Evolutionary conservation across 2,113 vertebrate species (phyloP), one percentile per base, ranked within the genome.

Genomic region (Paramisgurnus dabryanus): DNA sequence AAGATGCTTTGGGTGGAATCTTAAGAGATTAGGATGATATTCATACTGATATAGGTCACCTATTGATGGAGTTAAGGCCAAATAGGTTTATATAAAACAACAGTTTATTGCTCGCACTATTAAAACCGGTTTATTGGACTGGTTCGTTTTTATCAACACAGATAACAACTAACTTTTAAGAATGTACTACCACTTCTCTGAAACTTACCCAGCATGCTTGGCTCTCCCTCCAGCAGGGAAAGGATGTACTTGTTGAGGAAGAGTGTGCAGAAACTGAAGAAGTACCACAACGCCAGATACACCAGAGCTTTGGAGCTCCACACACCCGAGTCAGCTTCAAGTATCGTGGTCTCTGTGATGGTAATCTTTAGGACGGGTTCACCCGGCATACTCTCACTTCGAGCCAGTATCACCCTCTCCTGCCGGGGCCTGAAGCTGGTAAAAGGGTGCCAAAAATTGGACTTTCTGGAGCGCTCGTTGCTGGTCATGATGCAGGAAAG

Each of bases 201-300:
- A 2, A 7, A 66, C 85, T 91, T 93, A 98, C 97, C 97, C 63
- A 99, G 89, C 94, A 95, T 95, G 91, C 96, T 95, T 7, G 98
- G 98, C 83, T 98, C 97, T 58, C 96, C 96, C 77, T 97, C 95
- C 87, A 99, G 89, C 83, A 99, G 90, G 0, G 97, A 95, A 66
- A 99, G 89, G 72, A 99, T 98, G 82, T 99, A 96, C 89, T 99
- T 99, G 91, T 99, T 99, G 78, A 99, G 97, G 80, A 98, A 98
- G 8, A 99, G 94, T 0, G 97, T 99, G 91, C 96, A 98, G 90
- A 99, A 99, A 91, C 98, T 99, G 91, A 99, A 96, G 91, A 96
- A 97, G 85, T 95, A 99, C 97, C 98, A 99, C 15, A 97, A 79
- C 0, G 86, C 85, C 88, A 99, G 93, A 91, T 96, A 97, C 80